phyloP scores from a whole-genome alignment of 2,888 invertebrate genomes.

The Nemurella pictetii region DNA sequence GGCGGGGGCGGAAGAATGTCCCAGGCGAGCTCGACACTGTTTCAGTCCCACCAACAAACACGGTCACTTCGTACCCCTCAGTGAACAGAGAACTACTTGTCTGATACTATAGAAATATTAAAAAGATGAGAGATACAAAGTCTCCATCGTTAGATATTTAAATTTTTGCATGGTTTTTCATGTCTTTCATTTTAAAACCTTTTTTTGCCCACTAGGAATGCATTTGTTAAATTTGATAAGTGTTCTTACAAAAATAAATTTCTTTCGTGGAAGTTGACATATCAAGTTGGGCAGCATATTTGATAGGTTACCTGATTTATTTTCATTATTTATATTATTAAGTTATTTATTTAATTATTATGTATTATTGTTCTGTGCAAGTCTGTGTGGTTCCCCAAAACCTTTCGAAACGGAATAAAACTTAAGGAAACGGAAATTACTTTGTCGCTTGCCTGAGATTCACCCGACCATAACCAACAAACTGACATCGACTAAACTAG shows the following conservation, averaged over 20 bases:
- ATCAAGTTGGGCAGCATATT: conserved; percentile 46
- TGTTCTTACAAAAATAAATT: conserved; percentile 46
- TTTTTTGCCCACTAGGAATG: conserved; percentile 45
- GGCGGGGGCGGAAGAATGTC: not conserved
- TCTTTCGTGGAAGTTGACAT: conserved; percentile 46
- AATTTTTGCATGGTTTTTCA: conserved; percentile 42
- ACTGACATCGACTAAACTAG: not conserved
- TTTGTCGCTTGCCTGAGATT: conserved; percentile 41
- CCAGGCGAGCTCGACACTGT: not conserved
- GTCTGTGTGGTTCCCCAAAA: conserved; percentile 44
- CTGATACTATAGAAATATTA: conserved; percentile 43
- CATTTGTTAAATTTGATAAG: conserved; percentile 46
- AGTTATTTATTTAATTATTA: conserved; percentile 41
- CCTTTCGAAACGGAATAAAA: conserved; percentile 37
- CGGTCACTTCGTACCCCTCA: conserved; percentile 33
- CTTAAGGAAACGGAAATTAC: conserved; percentile 18
- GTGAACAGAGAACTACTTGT: conserved; percentile 42
- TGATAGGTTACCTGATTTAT: conserved; percentile 45
- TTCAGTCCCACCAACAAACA: not conserved
- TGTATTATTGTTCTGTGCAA: conserved; percentile 44
- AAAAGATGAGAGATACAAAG: conserved; percentile 43
- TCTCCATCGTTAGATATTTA: conserved; percentile 43
- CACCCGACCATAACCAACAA: not conserved
- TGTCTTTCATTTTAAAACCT: conserved; percentile 44
- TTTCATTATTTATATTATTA: conserved; percentile 44